Evolutionary conservation across 2,888 invertebrate genomes (phyloP).

Genomic region (Ptilodon capucinus): DNA sequence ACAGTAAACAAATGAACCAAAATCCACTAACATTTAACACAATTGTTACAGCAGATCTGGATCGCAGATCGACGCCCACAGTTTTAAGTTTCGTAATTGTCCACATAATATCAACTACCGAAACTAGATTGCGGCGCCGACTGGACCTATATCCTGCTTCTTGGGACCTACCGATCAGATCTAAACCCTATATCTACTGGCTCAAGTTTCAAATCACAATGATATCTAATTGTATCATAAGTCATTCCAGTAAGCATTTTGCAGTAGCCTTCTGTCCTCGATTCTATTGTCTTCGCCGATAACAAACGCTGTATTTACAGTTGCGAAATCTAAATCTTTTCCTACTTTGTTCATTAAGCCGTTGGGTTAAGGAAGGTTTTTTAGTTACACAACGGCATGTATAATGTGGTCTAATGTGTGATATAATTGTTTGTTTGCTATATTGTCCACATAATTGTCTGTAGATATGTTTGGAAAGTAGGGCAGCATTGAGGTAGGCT

Average conservation of each 20-base stretch:
- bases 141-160: constrained; percentile 46
- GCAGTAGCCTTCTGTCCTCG: constrained; percentile 48
- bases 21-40: constrained; percentile 36
- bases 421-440: constrained; percentile 66
- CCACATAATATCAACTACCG: constrained; percentile 39
- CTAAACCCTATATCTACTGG: constrained; percentile 23
- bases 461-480: constrained; percentile 70
- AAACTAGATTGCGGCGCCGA: constrained; percentile 47
- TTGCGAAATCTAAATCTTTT: constrained; percentile 5
- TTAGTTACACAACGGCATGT: constrained; percentile 6
- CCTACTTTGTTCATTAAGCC: constrained; percentile 43
- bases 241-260: constrained; percentile 37
- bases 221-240: constrained; percentile 16
- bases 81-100: constrained; percentile 46
- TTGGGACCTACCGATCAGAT: constrained; percentile 12
- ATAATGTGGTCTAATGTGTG: constrained; percentile 32
- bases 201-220: constrained; percentile 19
- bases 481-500: constrained; percentile 77
- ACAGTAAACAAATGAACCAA: constrained; percentile 27
- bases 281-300: constrained; percentile 57
- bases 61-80: constrained; percentile 47
- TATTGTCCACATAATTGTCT: constrained; percentile 67
- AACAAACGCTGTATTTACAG: constrained; percentile 19
- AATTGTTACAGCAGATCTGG: constrained; percentile 44
- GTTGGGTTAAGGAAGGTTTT: constrained; percentile 22